phyloP scores from a whole-genome alignment of 2,888 invertebrate species.

The Phanerotoma sp. region DNA sequence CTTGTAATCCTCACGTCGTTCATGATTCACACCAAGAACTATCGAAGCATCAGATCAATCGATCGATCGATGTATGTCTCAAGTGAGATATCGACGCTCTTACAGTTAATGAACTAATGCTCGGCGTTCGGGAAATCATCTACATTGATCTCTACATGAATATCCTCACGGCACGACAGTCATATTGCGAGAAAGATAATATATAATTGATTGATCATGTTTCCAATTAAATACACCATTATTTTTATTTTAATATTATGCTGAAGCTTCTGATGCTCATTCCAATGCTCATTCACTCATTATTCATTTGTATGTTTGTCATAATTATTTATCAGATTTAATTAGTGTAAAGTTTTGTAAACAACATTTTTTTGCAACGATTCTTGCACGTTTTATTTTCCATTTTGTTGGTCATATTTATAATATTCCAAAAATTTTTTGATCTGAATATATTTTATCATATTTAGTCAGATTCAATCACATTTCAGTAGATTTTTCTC shows the following conservation, averaged over 20 bases:
- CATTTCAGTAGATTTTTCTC: no score
- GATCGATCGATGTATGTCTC: constrained; percentile 16
- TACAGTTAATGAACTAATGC: constrained; percentile 22
- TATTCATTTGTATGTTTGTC: no score
- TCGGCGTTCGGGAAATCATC: constrained; percentile 15
- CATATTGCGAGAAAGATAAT: constrained; percentile 13
- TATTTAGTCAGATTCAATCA: no score
- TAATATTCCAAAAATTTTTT: no score
- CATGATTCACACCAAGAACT: constrained; percentile 8
- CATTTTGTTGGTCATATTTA: no score
- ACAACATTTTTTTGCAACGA: no score
- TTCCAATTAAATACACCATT: background rate
- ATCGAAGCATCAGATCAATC: constrained; percentile 10
- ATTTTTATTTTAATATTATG: background rate
- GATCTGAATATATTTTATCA: no score
- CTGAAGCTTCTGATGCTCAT: background rate
- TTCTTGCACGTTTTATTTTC: no score
- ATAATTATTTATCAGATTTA: no score
- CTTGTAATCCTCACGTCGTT: constrained; percentile 2
- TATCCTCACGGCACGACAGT: constrained; percentile 12
- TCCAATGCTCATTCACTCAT: background rate
- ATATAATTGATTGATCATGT: constrained; percentile 18
- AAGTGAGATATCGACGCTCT: constrained; percentile 20
- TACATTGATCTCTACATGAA: constrained; percentile 24
- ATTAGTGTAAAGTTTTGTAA: no score